Base-by-base conservation (phyloP, 1,140 invertebrate species). In the Zaprionus vittiger region DNA sequence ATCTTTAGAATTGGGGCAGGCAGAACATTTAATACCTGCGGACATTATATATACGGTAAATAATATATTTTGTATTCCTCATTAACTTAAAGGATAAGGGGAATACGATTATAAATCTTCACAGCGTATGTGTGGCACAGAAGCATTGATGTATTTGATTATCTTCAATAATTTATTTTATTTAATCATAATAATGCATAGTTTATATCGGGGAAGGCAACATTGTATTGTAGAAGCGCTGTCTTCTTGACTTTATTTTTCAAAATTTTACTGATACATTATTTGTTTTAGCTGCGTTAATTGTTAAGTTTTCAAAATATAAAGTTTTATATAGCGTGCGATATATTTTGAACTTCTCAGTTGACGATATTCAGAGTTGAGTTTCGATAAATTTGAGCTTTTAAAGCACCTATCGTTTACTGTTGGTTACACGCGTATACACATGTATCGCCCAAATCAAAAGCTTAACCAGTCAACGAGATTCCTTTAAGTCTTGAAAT, bases 321-420 rank as follows among this genome's bases (percentile, higher is more conserved):
- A 22, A 14, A 24, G 5, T 20, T 22, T 22, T 14, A 11, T 52
- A 12, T 52, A 14, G 5, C 47, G 17, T 52, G 47, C 17, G 12
- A 52, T 22, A 22, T 14, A 24, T 20, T 52, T 52, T 52, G 47
- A 52, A 52, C 52, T 70, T n/a, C 7, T 47, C 7, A 47, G 41
- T 17, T 12, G 14, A 5, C 41, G 41, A 47, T 47, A 17, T 9
- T 7, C 73, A 57, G 38, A 55, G 59, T 52, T 70, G 38, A 37
- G 17, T 69, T 74, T 49, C 28, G 60, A 69, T 65, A 56, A 74
- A 55, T 74, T 60, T 55, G 59, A 78, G 76, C 76, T 74, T 77
- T 78, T 20, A 74, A 78, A 74, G 76, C 72, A 74, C 4, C 37
- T 20, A 17, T 26, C 34, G 44, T 44, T 49, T 74, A 65, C 71